Percentiles rank a stretch among this genome's conserved stretches.
Evolutionary conservation across 2,888 invertebrate genomes (phyloP).

Genomic region (Myopa testacea): DNA sequence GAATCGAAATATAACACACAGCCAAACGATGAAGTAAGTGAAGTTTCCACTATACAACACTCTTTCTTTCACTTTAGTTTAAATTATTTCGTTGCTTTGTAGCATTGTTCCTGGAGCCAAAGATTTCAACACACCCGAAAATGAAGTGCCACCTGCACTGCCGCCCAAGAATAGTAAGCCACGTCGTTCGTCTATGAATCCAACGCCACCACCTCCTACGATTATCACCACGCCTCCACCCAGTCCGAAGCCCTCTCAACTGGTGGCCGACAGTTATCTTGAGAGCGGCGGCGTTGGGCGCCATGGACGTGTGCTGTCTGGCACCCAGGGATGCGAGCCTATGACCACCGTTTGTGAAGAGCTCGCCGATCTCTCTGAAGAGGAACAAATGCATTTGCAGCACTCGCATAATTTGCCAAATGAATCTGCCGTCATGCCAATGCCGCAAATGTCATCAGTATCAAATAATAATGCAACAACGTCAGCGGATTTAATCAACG

Average conservation of each 20-base stretch:
- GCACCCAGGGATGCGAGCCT: constrained; percentile 63
- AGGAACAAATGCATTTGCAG: constrained; percentile 47
- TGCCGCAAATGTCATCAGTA: background rate
- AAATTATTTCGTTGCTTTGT: constrained; percentile 20
- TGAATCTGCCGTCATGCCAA: constrained; percentile 42
- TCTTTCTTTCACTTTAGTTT: no score
- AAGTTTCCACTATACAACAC: no score
- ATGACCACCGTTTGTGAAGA: constrained; percentile 69
- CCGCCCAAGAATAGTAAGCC: constrained; percentile 72
- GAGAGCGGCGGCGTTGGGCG: constrained; percentile 46
- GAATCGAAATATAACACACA: constrained; percentile 66
- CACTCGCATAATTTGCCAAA: constrained; percentile 60
- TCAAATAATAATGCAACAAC: constrained; percentile 34
- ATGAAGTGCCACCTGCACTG: constrained; percentile 72
- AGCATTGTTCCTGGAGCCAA: constrained; percentile 61
- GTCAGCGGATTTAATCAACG: constrained; percentile 39
- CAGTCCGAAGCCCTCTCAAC: constrained; percentile 63
- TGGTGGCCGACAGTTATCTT: constrained; percentile 45
- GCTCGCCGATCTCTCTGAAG: constrained; percentile 55
- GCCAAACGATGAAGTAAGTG: constrained; percentile 69
- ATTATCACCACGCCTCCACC: constrained; percentile 70
- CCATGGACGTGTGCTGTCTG: constrained; percentile 56
- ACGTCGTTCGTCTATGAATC: constrained; percentile 54
- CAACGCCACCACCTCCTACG: constrained; percentile 54
- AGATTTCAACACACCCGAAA: constrained; percentile 55